These are phyloP conservation scores for Limnephilus auricula DNA, from an alignment of 2,888 invertebrate species.

Conservation along the genomic window DNA sequence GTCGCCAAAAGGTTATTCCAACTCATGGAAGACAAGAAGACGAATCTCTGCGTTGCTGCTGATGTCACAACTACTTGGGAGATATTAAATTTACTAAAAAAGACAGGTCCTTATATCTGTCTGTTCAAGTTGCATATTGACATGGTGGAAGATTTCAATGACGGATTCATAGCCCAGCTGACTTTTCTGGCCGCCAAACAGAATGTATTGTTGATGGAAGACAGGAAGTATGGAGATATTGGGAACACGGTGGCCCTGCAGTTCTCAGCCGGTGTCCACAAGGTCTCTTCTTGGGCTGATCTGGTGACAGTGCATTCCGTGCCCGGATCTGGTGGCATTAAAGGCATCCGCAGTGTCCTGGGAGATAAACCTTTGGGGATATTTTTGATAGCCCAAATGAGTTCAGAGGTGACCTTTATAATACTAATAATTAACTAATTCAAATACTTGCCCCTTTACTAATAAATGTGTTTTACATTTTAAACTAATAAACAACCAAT, in stretches of 20 bases:
- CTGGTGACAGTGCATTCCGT: constrained; percentile 94
- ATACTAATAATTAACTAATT: neutral
- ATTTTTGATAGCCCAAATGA: constrained; percentile 93
- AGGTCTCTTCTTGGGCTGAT: constrained; percentile 93
- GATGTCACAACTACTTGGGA: constrained; percentile 86
- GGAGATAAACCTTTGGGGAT: constrained; percentile 80
- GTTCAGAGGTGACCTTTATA: constrained; percentile 78
- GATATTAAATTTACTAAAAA: constrained; percentile 85
- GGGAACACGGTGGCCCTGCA: constrained; percentile 94
- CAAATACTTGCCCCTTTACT: too few relatives aligned
- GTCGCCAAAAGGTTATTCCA: constrained; percentile 83
- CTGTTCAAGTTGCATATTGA: constrained; percentile 94
- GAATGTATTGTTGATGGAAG: constrained; percentile 95
- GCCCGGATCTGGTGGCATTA: constrained; percentile 86
- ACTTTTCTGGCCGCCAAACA: constrained; percentile 84
- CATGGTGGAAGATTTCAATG: constrained; percentile 88
- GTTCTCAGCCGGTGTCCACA: constrained; percentile 85
- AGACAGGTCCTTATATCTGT: constrained; percentile 91
- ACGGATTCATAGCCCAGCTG: constrained; percentile 80
- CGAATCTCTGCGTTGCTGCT: constrained; percentile 93
- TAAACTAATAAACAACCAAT: too few relatives aligned
- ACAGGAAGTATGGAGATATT: constrained; percentile 98
- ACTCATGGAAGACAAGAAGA: constrained; percentile 89
- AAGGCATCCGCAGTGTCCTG: constrained; percentile 77
- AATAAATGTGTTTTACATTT: too few relatives aligned